Conservation (phyloP, 1,140 invertebrate species). For the Lordiphosa clarofinis region DNA sequence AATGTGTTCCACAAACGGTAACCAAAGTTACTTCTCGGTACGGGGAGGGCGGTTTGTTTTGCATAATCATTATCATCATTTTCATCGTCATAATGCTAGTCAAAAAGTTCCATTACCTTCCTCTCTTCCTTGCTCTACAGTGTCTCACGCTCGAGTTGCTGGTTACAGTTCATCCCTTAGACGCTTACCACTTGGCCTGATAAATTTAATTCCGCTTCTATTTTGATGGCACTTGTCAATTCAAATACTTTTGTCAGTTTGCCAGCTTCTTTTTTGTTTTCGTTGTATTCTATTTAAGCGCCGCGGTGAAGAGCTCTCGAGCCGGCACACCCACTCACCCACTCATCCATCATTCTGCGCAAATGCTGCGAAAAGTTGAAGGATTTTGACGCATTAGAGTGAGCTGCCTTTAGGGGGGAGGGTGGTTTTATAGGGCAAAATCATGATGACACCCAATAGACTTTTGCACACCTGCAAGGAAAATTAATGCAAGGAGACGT, state of each 20-base stretch:
- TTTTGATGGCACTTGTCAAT: slow-evolving; percentile 77
- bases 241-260: slow-evolving; percentile 73
- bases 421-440: slow-evolving; percentile 16
- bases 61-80: background rate
- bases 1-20: slow-evolving; percentile 31
- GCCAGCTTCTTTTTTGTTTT: slow-evolving; percentile 21
- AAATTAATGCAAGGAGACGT: slow-evolving; percentile 58
- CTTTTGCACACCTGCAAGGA: slow-evolving; percentile 56
- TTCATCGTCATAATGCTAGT: slow-evolving; percentile 11
- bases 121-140: slow-evolving; percentile 30
- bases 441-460: slow-evolving; percentile 15
- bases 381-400: slow-evolving; percentile 72
- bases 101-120: slow-evolving; percentile 39
- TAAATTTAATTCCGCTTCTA: slow-evolving; percentile 77
- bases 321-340: slow-evolving; percentile 32
- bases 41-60: background rate
- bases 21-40: background rate
- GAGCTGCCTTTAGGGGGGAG: background rate
- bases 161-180: slow-evolving; percentile 30
- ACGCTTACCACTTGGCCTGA: slow-evolving; percentile 64
- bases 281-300: slow-evolving; percentile 36
- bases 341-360: slow-evolving; percentile 33
- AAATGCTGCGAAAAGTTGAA: slow-evolving; percentile 74
- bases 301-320: slow-evolving; percentile 45
- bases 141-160: slow-evolving; percentile 52